Conservation (phyloP, 2,888 invertebrate species). For the Chrysomela aeneicollis region DNA sequence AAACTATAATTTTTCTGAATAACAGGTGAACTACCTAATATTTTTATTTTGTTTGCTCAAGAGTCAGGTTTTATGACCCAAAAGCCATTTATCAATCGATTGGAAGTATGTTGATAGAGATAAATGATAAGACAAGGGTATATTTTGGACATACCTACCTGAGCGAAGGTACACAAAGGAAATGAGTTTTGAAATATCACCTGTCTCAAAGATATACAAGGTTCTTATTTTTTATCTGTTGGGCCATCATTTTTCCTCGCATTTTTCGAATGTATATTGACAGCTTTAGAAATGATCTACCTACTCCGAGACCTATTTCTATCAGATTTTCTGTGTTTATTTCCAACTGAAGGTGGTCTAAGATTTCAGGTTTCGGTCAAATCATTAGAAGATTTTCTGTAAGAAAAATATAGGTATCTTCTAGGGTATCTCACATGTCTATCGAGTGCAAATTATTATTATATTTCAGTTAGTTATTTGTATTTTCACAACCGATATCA, state of each 20-base stretch:
- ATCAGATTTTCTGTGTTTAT: too few relatives aligned
- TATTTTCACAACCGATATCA: too few relatives aligned
- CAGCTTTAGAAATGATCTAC: not conserved
- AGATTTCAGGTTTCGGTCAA: too few relatives aligned
- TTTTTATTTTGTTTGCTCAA: constrained; percentile 22
- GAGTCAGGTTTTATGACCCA: constrained; percentile 17
- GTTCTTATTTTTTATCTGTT: not conserved
- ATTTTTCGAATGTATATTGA: too few relatives aligned
- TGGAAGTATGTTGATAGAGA: constrained; percentile 20
- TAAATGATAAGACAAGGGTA: constrained; percentile 18
- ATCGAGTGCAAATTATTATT: too few relatives aligned
- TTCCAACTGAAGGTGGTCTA: too few relatives aligned
- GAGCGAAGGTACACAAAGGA: constrained; percentile 8
- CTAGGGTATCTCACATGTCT: too few relatives aligned
- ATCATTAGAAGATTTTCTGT: too few relatives aligned
- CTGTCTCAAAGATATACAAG: not conserved
- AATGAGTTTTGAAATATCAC: not conserved
- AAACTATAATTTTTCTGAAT: constrained; percentile 16
- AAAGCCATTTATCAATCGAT: constrained; percentile 21
- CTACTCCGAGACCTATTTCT: too few relatives aligned
- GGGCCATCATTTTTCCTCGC: too few relatives aligned
- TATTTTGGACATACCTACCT: constrained; percentile 15
- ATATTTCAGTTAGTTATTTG: too few relatives aligned
- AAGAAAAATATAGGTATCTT: too few relatives aligned
- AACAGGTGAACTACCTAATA: constrained; percentile 19